Conservation (phyloP, 2,888 invertebrate genomes). For the Archips crataeganus region DNA sequence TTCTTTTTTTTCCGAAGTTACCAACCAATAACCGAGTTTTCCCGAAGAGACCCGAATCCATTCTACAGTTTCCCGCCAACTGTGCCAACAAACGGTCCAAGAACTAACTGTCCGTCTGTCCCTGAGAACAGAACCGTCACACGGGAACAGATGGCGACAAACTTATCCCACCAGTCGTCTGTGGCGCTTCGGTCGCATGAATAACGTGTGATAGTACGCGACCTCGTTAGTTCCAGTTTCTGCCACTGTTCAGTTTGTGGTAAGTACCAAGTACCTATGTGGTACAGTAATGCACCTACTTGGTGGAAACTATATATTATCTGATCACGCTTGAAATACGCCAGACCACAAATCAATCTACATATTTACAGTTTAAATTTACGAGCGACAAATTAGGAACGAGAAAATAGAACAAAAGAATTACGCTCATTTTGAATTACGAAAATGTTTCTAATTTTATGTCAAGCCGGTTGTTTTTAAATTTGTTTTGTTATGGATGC, state of each 20-base stretch:
- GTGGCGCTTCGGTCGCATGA: background rate
- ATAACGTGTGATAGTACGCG: background rate
- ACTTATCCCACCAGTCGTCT: background rate
- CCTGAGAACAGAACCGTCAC: constrained; percentile 58
- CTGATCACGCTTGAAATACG: background rate
- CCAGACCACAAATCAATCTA: background rate
- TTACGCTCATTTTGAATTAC: background rate
- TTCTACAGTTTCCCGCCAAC: constrained; percentile 46
- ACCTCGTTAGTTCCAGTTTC: constrained; percentile 2
- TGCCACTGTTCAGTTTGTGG: background rate
- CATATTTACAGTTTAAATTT: background rate
- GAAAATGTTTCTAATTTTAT: background rate
- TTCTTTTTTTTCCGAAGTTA: background rate
- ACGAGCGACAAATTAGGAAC: background rate
- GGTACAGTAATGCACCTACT: background rate
- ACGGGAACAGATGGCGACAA: constrained; percentile 56
- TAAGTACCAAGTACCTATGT: background rate
- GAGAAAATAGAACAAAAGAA: constrained; percentile 1
- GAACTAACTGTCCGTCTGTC: constrained; percentile 55
- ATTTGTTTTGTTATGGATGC: background rate
- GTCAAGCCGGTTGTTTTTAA: background rate
- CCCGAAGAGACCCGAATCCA: background rate
- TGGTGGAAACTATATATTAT: background rate
- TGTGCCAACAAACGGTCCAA: constrained; percentile 66
- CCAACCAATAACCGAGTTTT: background rate